Conservation (phyloP, 2,113 vertebrate species). For the Perognathus longimembris region DNA sequence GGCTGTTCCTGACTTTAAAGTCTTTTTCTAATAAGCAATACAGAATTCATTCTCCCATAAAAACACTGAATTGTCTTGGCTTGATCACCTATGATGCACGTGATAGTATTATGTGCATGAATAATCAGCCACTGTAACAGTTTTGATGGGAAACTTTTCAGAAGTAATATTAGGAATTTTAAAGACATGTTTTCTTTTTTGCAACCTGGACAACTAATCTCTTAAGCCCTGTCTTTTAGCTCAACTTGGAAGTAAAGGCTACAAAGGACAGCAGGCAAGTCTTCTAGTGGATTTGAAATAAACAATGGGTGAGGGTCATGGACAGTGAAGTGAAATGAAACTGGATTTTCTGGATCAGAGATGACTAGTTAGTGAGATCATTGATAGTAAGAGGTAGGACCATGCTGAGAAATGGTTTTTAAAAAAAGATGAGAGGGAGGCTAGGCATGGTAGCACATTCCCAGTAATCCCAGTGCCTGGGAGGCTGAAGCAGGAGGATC, state of each 20-base stretch:
- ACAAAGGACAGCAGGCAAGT: neutral
- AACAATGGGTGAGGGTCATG: neutral
- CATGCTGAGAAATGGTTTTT: neutral
- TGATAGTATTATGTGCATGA: neutral
- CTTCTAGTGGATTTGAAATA: neutral
- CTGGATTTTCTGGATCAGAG: neutral
- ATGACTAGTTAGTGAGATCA: neutral
- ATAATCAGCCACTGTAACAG: neutral
- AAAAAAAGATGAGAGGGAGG: neutral
- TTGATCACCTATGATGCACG: neutral
- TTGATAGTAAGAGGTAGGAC: neutral
- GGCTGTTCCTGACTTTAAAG: neutral
- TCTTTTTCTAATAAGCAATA: neutral
- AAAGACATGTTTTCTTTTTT: neutral
- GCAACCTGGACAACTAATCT: neutral
- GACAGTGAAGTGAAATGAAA: neutral
- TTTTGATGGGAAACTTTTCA: constrained; percentile 22
- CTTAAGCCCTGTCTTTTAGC: neutral
- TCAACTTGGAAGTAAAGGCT: neutral
- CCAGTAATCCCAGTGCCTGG: no score
- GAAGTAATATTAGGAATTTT: neutral
- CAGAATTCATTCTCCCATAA: neutral
- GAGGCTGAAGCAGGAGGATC: no score
- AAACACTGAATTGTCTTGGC: neutral
- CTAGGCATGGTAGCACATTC: neutral